phyloP scores from a whole-genome alignment of 2,888 invertebrate species.

The Colostygia pectinataria region DNA sequence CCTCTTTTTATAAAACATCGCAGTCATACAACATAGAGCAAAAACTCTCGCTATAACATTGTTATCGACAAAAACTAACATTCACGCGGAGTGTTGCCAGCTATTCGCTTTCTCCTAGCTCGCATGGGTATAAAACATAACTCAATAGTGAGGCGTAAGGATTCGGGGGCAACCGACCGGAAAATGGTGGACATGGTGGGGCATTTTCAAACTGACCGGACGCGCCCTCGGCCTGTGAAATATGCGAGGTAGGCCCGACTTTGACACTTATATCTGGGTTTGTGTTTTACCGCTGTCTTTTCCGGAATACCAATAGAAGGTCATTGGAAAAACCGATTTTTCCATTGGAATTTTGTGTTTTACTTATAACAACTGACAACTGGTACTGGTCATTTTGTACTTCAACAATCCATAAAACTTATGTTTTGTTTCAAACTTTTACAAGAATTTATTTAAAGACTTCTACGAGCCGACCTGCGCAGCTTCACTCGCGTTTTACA shows the following conservation, averaged over 20 bases:
- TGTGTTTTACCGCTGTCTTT: constrained; percentile 22
- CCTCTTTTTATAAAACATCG: too few relatives aligned
- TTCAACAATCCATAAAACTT: too few relatives aligned
- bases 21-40: constrained; percentile 6
- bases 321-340: too few relatives aligned
- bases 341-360: too few relatives aligned
- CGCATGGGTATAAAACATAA: constrained; percentile 67
- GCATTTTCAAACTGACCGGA: constrained; percentile 75
- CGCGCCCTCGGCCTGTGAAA: constrained; percentile 53
- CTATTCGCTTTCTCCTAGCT: constrained; percentile 48
- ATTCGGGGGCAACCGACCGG: constrained; percentile 69
- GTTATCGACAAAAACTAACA: constrained; percentile 35
- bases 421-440: too few relatives aligned
- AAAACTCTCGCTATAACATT: constrained; percentile 17
- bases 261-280: constrained; percentile 52
- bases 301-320: constrained; percentile 1
- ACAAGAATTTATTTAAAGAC: too few relatives aligned
- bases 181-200: constrained; percentile 73
- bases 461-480: too few relatives aligned
- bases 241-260: constrained; percentile 55
- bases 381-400: too few relatives aligned
- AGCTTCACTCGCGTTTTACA: too few relatives aligned
- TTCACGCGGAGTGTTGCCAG: constrained; percentile 37
- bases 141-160: constrained; percentile 68
- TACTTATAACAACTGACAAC: too few relatives aligned